Evolutionary conservation across 2,797 vertebrate genomes (phyloP), one percentile per base, ranked within the genome.

Genomic region (Sebastolobus alascanus): DNA sequence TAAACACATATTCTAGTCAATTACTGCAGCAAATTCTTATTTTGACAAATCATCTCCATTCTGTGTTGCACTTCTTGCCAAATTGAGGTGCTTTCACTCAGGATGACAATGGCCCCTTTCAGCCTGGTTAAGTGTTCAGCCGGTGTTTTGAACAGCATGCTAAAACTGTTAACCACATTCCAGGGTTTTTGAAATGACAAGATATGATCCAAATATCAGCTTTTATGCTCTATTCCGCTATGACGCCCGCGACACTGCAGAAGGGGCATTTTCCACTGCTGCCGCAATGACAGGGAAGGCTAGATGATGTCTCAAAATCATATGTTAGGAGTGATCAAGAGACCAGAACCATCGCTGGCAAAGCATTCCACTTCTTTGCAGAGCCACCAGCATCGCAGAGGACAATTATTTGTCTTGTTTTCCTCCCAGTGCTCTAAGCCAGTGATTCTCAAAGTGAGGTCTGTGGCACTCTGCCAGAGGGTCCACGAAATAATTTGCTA

Each of bases 31-130:
- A 79, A 79, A 86, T 46, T 60, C 64, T 33, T 74, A 71, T 80
- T 88, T 75, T 69, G 22, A 75, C 68, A 89, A n/a, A 75, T 60
- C 25, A 60, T 80, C 54, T 22, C 55, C 55, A 33, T 59, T 68
- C 66, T 80, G 33, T 18, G 35, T 46, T n/a, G 35, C 54, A 31
- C 70, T 76, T 78, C 58, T 83, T 56, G 77, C 82, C 79, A 85
- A 89, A 90, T 61, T 72, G 72, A 75, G 38, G 71, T 38, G 75
- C 75, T 86, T 80, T 78, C 40, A 83, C 61, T 82, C 60, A 37
- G 73, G 75, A 75, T 27, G 68, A 80, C 79, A 89, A 84, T 77
- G 55, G 67, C 40, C n/a, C n/a, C 65, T 87, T 84, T 90, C 58
- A 77, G 77, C 55, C 73, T 65, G 69, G 82, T 78, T 79, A 83